These are phyloP conservation scores for Percopsis transmontana DNA, from an alignment of 2,113 vertebrate species.

Conservation along the genomic window DNA sequence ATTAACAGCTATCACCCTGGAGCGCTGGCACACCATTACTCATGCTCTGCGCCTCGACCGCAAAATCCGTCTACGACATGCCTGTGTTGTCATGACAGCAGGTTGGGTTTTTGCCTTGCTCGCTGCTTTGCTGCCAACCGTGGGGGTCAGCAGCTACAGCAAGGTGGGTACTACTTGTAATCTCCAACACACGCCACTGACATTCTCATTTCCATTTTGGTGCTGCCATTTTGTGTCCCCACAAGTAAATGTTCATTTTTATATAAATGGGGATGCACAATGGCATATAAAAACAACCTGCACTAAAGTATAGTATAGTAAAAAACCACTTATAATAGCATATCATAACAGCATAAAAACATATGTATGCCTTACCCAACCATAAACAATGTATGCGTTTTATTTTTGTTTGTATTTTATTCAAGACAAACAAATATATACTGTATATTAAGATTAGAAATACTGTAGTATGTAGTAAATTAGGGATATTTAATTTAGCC, in stretches of 20 bases:
- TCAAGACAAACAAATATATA: no score
- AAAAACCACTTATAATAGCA: not conserved
- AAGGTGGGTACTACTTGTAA: slow-evolving; percentile 74
- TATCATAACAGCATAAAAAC: not conserved
- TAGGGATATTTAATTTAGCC: no score
- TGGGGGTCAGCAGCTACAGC: slow-evolving; percentile 93
- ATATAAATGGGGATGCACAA: not conserved
- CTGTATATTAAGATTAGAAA: no score
- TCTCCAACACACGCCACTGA: not conserved
- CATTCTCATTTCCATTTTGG: not conserved
- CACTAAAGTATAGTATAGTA: not conserved
- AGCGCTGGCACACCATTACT: slow-evolving; percentile 97
- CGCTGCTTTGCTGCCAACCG: slow-evolving; percentile 84
- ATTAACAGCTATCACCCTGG: slow-evolving; percentile 89
- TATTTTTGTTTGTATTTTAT: no score
- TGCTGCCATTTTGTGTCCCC: not conserved
- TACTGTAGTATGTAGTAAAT: no score
- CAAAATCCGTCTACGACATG: slow-evolving; percentile 87
- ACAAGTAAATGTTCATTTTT: not conserved
- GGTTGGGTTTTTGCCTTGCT: slow-evolving; percentile 90
- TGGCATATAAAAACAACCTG: not conserved
- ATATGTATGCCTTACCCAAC: no score
- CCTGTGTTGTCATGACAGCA: slow-evolving; percentile 81
- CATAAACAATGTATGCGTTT: no score
- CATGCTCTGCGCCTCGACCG: slow-evolving; percentile 90